Evolutionary conservation across 37 sponge, comb jelly and placozoan species (phyloP).

Genomic region (Spongia lamella): DNA sequence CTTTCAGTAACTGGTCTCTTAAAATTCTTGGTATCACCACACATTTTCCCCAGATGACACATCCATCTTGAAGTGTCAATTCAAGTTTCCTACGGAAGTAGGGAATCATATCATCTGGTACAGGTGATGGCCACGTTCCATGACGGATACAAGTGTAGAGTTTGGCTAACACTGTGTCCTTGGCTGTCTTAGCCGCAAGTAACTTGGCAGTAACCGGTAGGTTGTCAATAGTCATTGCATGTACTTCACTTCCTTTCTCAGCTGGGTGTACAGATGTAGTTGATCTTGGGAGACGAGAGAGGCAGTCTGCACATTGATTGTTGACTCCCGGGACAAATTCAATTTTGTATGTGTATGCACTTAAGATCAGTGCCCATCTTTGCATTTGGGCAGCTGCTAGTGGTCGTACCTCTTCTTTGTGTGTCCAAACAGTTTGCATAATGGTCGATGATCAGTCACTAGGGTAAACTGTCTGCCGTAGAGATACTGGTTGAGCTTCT

Average conservation of each 20-base stretch:
- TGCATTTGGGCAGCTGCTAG: too few relatives aligned
- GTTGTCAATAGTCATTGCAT: neutral
- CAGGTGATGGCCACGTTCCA: neutral
- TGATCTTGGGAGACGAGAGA: too few relatives aligned
- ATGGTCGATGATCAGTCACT: too few relatives aligned
- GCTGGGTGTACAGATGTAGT: too few relatives aligned
- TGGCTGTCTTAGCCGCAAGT: neutral
- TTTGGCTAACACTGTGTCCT: neutral
- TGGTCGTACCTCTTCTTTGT: too few relatives aligned
- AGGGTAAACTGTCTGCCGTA: too few relatives aligned
- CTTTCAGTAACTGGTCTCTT: neutral
- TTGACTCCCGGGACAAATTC: too few relatives aligned
- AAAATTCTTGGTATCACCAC: neutral
- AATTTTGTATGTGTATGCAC: too few relatives aligned
- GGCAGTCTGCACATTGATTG: too few relatives aligned
- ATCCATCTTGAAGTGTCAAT: neutral
- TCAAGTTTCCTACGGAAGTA: neutral
- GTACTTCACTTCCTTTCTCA: neutral
- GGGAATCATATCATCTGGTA: neutral
- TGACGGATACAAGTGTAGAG: neutral
- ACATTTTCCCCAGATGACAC: neutral
- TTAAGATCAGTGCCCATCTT: too few relatives aligned
- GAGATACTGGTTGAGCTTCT: too few relatives aligned
- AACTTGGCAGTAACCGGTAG: neutral
- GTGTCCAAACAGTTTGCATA: too few relatives aligned